Evolutionary conservation across 2,797 vertebrate genomes (phyloP), one percentile per base, ranked within the genome.

Genomic region (Gallinago solitaria): DNA sequence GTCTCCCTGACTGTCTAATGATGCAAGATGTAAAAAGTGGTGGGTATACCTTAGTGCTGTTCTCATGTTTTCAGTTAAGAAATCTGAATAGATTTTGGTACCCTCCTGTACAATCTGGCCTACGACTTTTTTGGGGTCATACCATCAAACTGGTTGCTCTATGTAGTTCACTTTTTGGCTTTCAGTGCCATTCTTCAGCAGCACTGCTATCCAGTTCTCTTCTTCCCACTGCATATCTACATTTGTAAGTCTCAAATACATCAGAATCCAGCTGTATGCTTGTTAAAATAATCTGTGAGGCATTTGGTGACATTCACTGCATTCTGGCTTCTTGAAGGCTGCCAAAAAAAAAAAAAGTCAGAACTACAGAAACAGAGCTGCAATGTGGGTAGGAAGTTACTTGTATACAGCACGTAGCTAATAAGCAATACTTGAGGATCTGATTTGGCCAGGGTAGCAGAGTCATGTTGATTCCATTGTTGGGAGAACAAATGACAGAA

Each of bases 231-330:
- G 73, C 32, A 13, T n/a, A 39, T 71, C 61, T 87, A 54, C 37
- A 67, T 80, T 76, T 89, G 54, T 11, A 57, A 54, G 33, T 37
- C 56, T 88, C 74, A 65, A 80, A 45, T 11, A 25, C 51, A 57
- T 56, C 1, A 3, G n/a, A 83, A 93, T 81, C 48, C 60, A 86
- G 39, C 39, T 78, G 60, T 74, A 82, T 79, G 24, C 17, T 74
- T 53, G 65, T 87, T 92, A 81, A 86, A 88, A 86, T 64, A 63
- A 85, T 80, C 73, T 88, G 45, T 83, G 60, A 88, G 68, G 56
- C 76, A 81, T 83, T 88, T 88, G 69, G 48, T 80, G 87, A 56
- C 54, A 37, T 76, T 93, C 69, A 70, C 21, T 81, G 41, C 25
- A 64, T 95, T 68, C 64, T 83, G 56, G 12, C 12, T 90, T 67